These are phyloP conservation scores for Calliphora vomitoria DNA, from an alignment of 2,888 invertebrate species.

Conservation along the genomic window DNA sequence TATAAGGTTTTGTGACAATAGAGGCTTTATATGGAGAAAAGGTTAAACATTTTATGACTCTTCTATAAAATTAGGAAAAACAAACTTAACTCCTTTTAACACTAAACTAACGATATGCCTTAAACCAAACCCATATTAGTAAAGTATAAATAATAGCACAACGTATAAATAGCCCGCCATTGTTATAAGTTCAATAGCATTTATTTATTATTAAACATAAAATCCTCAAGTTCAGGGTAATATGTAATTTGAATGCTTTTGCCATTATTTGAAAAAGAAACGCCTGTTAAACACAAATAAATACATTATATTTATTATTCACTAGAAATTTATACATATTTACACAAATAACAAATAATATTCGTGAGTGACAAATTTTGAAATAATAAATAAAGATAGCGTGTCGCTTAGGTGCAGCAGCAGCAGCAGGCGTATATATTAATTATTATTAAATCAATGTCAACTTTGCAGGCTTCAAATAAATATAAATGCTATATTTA, in stretches of 20 bases:
- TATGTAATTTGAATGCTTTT: not conserved
- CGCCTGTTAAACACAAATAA: not conserved
- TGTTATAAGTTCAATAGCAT: no score
- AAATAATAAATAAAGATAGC: not conserved
- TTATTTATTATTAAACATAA: no score
- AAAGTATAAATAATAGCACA: no score
- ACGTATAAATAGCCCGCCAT: no score
- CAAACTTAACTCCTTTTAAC: no score
- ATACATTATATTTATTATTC: not conserved
- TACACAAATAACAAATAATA: not conserved
- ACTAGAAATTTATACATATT: not conserved
- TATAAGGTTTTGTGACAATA: no score
- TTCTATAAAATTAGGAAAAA: no score
- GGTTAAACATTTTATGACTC: no score
- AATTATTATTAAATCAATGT: constrained; percentile 3
- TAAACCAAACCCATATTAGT: no score
- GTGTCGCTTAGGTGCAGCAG: not conserved
- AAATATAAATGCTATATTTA: no score
- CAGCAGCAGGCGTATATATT: not conserved
- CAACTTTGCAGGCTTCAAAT: not conserved
- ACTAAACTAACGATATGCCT: no score
- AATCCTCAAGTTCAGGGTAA: not conserved
- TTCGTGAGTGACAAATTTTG: not conserved
- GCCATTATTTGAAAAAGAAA: not conserved
- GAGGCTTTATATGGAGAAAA: no score